Evolutionary conservation across 2,113 vertebrate species (phyloP).

Genomic region (Microcebus murinus): DNA sequence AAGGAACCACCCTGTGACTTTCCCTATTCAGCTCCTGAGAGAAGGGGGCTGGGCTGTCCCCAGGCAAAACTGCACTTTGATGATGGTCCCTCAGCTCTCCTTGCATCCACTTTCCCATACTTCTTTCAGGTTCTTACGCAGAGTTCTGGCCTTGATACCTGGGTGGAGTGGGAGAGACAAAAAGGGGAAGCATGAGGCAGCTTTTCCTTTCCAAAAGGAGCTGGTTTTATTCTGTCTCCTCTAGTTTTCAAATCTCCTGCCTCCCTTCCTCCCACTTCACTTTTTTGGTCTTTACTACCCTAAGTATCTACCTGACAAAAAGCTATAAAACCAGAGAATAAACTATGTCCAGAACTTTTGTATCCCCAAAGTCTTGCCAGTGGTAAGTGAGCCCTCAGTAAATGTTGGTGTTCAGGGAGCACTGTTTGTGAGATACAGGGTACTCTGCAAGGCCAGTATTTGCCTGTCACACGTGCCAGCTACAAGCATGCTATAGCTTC

Average conservation of each 20-base stretch:
- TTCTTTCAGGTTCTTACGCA: neutral
- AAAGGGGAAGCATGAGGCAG: neutral
- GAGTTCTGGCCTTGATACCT: neutral
- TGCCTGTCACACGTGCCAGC: neutral
- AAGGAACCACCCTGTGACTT: neutral
- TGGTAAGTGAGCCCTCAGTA: neutral
- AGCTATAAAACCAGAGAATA: neutral
- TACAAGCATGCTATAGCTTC: neutral
- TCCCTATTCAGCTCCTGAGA: neutral
- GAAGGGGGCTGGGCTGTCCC: neutral
- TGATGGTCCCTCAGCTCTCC: neutral
- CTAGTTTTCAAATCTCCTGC: neutral
- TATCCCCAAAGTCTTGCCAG: neutral
- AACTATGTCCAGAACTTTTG: neutral
- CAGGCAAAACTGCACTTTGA: neutral
- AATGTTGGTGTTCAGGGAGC: neutral
- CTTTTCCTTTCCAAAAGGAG: neutral
- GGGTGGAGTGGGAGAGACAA: neutral
- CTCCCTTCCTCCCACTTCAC: neutral
- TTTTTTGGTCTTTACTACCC: neutral
- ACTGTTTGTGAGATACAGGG: neutral
- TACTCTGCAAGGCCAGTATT: neutral
- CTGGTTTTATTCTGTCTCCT: neutral
- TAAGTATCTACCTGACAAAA: neutral
- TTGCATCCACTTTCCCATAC: neutral